Percentiles rank a stretch among this genome's conserved stretches.
Conservation (phyloP, 2,113 vertebrate species). For the Machaerirhynchus nigripectus region DNA sequence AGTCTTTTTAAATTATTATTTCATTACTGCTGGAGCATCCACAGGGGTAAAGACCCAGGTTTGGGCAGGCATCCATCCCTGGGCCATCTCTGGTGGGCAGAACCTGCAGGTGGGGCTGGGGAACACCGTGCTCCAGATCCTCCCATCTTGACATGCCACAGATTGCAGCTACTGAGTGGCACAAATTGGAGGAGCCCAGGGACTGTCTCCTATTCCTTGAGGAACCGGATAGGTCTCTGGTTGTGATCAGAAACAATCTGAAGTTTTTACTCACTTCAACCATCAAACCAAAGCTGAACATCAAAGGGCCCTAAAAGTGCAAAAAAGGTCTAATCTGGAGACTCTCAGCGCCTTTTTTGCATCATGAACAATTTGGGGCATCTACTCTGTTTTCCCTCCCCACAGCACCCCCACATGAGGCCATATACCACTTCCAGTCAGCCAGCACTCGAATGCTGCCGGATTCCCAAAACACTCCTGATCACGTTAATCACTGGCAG, state of each 20-base stretch:
- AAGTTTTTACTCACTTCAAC: background rate
- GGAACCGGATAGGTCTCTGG: background rate
- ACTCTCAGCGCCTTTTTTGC: background rate
- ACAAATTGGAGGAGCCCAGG: background rate
- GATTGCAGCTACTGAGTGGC: rapidly evolving
- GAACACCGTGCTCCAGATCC: background rate
- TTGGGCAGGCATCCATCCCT: rapidly evolving
- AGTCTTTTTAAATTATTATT: background rate
- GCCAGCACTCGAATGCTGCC: background rate
- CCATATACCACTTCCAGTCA: background rate
- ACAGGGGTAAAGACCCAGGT: rapidly evolving
- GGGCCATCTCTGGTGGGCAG: rapidly evolving
- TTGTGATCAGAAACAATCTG: background rate
- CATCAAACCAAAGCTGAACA: background rate
- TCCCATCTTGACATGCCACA: rapidly evolving
- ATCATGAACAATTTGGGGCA: background rate
- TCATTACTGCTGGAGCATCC: background rate
- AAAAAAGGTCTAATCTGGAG: too few relatives aligned
- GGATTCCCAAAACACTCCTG: background rate
- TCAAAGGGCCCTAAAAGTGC: rapidly evolving
- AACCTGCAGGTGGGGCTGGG: background rate
- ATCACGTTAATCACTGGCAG: rapidly evolving
- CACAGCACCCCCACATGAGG: rapidly evolving
- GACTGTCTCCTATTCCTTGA: background rate
- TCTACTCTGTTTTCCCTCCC: rapidly evolving